Conservation (phyloP, 1,140 invertebrate genomes). For the Drosophila equinoxialis region DNA sequence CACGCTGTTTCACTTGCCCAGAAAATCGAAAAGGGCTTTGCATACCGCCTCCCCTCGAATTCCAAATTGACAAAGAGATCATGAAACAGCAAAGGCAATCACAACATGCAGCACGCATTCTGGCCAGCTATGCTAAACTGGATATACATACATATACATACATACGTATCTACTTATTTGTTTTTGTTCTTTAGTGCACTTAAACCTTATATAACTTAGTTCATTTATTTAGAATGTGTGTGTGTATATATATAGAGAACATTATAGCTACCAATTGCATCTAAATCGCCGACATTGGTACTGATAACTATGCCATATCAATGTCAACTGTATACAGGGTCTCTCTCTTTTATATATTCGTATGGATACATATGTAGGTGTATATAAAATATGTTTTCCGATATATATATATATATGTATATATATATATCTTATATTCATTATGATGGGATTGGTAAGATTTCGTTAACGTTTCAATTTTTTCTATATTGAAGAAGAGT, state of each 20-base stretch:
- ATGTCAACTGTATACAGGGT: constrained; percentile 5
- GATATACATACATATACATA: constrained; percentile 14
- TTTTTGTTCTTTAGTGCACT: constrained; percentile 40
- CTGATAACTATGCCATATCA: not conserved
- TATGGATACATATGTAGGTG: constrained; percentile 12
- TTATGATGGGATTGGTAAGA: constrained; percentile 22
- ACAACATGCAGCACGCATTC: constrained; percentile 10
- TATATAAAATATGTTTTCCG: constrained; percentile 11
- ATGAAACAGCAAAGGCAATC: constrained; percentile 15
- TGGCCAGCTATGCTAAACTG: constrained; percentile 20
- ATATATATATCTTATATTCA: constrained; percentile 31
- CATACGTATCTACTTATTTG: constrained; percentile 10
- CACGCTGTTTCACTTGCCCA: constrained; percentile 35
- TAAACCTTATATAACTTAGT: constrained; percentile 51
- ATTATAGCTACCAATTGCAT: constrained; percentile 15
- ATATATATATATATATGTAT: not conserved
- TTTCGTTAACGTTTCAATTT: constrained; percentile 33
- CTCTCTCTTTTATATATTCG: not conserved
- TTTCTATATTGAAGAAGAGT: constrained; percentile 24
- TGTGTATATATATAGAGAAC: constrained; percentile 22
- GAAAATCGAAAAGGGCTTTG: constrained; percentile 43
- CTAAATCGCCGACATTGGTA: constrained; percentile 1
- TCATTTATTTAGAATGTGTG: constrained; percentile 44
- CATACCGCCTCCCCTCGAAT: constrained; percentile 11
- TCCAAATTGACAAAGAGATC: constrained; percentile 72